phyloP scores from a whole-genome alignment of 2,113 vertebrate genomes.

The Callocephalon fimbriatum region DNA sequence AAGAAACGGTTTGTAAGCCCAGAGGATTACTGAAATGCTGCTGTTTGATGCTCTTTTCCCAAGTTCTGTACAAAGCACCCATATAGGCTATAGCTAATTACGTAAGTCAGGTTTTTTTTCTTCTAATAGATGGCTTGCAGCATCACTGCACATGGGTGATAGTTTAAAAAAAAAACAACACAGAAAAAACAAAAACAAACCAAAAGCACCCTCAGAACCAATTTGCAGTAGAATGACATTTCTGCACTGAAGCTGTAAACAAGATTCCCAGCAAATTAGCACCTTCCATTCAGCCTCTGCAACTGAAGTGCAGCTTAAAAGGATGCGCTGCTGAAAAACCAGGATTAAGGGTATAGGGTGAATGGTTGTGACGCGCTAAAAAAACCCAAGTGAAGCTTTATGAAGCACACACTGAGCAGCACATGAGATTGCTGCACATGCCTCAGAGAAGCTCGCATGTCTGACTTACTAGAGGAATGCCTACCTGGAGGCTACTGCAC shows the following conservation, averaged over 20 bases:
- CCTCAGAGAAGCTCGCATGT: neutral
- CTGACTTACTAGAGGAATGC: neutral
- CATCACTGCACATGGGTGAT: neutral
- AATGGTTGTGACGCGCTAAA: neutral
- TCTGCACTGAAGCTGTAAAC: neutral
- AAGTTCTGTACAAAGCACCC: neutral
- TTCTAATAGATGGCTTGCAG: neutral
- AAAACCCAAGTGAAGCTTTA: neutral
- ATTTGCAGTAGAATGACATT: slow-evolving; percentile 9
- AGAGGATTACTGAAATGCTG: neutral
- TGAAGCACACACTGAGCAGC: neutral
- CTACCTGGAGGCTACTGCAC: neutral
- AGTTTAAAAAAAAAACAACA: neutral
- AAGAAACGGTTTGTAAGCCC: neutral
- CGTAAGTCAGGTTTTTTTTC: neutral
- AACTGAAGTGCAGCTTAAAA: neutral
- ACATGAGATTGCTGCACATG: neutral
- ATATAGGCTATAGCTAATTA: slow-evolving; percentile 21
- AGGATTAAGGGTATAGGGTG: neutral
- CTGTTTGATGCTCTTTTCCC: neutral
- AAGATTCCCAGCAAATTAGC: slow-evolving; percentile 22
- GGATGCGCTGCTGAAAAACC: neutral
- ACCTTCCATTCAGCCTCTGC: neutral
- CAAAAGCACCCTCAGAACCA: neutral
- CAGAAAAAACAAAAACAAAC: too few relatives aligned